These are phyloP conservation scores for Trichosurus vulpecula DNA, from an alignment of 2,797 vertebrate species.

Conservation along the genomic window DNA sequence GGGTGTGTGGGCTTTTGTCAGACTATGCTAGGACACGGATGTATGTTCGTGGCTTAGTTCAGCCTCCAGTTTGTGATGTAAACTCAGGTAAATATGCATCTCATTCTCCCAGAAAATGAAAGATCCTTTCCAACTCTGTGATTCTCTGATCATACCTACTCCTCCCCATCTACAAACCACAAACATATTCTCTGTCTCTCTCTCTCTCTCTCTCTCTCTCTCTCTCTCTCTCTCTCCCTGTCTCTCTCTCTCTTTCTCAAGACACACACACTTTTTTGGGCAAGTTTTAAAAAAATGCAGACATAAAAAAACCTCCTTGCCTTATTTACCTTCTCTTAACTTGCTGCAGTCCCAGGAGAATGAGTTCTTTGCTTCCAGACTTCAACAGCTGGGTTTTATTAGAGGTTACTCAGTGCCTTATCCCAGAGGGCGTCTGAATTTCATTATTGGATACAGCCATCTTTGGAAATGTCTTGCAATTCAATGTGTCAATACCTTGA, in stretches of 20 bases:
- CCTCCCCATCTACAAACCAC: background rate
- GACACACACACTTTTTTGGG: too few species aligned
- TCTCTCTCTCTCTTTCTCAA: too few species aligned
- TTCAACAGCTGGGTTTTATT: background rate
- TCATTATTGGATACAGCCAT: background rate
- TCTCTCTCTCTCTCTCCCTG: too few species aligned
- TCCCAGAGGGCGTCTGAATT: background rate
- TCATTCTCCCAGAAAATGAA: background rate
- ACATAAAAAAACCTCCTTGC: background rate
- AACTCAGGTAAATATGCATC: background rate
- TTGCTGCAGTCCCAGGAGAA: background rate
- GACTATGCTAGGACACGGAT: background rate
- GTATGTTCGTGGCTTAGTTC: background rate
- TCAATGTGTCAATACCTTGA: background rate
- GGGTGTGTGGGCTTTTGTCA: background rate
- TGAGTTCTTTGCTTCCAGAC: conserved; percentile 7
- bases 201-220: too few species aligned
- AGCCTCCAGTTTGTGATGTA: background rate
- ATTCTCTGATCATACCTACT: background rate
- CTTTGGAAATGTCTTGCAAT: conserved; percentile 6
- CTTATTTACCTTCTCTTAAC: background rate
- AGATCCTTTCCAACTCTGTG: background rate
- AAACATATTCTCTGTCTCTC: too few species aligned
- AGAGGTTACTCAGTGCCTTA: background rate
- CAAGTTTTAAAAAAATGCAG: background rate